Percentiles rank a stretch among this genome's conserved stretches.
These are phyloP conservation scores for Lanius ludovicianus DNA, from an alignment of 2,113 vertebrate genomes.

Conservation along the genomic window DNA sequence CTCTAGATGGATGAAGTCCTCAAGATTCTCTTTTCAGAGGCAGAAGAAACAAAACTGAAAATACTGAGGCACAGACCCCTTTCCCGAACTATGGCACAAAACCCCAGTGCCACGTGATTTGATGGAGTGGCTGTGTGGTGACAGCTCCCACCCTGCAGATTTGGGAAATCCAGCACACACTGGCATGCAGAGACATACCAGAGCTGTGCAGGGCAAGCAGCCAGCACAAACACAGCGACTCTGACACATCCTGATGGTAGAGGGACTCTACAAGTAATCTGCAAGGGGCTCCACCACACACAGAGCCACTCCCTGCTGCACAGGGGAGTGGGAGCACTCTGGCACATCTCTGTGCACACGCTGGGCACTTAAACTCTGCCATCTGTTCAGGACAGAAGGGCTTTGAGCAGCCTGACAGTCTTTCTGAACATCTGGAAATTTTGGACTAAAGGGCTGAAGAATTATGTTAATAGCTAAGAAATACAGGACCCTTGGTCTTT, in stretches of 20 bases:
- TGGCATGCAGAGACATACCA: background rate
- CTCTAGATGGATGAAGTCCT: background rate
- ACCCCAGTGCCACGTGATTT: fast-evolving
- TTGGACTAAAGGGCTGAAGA: background rate
- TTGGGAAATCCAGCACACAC: background rate
- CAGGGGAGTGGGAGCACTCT: fast-evolving
- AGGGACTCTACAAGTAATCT: background rate
- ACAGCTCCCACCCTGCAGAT: background rate
- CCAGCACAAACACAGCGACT: fast-evolving
- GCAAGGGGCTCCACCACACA: background rate
- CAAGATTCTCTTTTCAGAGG: background rate
- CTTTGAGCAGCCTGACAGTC: background rate
- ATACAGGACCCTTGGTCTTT: background rate
- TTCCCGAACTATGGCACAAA: background rate
- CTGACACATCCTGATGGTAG: background rate
- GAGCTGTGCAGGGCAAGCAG: background rate
- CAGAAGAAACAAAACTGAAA: background rate
- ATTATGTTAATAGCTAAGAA: background rate
- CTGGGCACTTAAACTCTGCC: background rate
- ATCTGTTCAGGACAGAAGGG: background rate
- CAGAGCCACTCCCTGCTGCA: fast-evolving
- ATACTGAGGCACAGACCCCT: fast-evolving
- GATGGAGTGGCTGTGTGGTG: background rate
- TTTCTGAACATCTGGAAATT: conserved; percentile 23
- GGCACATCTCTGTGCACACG: background rate